Evolutionary conservation across 2,797 vertebrate species (phyloP), one percentile per base, ranked within the genome.

Genomic region (Sebastes flavidus): DNA sequence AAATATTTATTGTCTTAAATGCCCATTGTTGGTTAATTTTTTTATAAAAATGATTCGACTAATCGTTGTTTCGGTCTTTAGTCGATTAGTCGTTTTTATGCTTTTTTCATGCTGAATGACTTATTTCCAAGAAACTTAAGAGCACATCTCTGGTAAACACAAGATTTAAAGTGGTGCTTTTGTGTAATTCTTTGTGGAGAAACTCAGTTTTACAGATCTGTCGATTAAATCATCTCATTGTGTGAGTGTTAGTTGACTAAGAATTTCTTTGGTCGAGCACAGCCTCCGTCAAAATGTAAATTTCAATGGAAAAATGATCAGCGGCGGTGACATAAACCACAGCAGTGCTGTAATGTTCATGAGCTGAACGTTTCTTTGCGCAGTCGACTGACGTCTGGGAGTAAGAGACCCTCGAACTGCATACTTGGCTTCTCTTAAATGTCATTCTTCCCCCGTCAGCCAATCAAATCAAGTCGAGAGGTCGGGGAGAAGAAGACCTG

Each of bases 391-490:
- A 80, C 73, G 16, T 25, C 42, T 4, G 16, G 42, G 58, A 89
- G 46, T 77, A 84, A 77, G 66, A 88, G 68, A 87, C 66, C 61
- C 78, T 85, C 73, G 75, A 75, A 71, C 75, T 73, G 42, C 74
- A 70, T 65, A 77, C 77, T 79, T 78, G 72, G 78, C 86, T 82
- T 78, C 83, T 84, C 75, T 88, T 88, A 88, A 90, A 90, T 87
- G 82, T 87, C 84, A 85, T 88, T 84, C 75, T 78, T 78, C 24
- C 36, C 46, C 84, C 87, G 78, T 87, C 83, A 84, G 80, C 86
- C 86, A 91, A 91, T 95, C 88, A 90, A 91, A 94, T 93, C 88
- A 89, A 85, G 88, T 80, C 60, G 72, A 83, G 81, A 84, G 73
- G 86, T 91, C 77, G 24, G 72, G 71, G 62, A 77, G 82, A 80